Evolutionary conservation across 1,140 invertebrate genomes (phyloP).

Genomic region (Palaemon carinicauda): DNA sequence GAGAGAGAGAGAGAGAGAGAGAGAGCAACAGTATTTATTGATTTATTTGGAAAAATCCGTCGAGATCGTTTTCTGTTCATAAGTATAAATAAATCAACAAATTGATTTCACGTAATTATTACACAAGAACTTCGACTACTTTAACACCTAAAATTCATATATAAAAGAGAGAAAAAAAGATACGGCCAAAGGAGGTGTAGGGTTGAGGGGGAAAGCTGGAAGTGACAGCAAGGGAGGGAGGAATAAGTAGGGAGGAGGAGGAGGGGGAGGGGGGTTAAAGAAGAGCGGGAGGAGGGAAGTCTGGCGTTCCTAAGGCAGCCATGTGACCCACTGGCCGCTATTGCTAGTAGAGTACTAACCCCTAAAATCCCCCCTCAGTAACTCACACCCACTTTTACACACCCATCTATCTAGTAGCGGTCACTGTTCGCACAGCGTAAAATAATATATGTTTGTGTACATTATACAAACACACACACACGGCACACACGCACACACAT

Average conservation of each 20-base stretch:
- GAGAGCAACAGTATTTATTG: not conserved
- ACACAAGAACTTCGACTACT: too few species aligned
- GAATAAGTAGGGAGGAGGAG: not conserved
- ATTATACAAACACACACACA: too few species aligned
- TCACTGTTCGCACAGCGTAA: too few species aligned
- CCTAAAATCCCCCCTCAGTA: not conserved
- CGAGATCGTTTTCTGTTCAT: too few species aligned
- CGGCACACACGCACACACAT: too few species aligned
- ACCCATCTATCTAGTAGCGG: not conserved
- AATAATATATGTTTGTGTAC: too few species aligned
- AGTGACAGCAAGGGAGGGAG: not conserved
- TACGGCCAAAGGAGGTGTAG: not conserved
- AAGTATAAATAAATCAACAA: too few species aligned
- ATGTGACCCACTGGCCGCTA: slow-evolving; percentile 39
- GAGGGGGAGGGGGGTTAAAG: not conserved
- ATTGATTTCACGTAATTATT: too few species aligned
- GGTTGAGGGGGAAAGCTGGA: not conserved
- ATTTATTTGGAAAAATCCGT: not conserved
- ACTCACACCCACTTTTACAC: not conserved
- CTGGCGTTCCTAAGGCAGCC: not conserved
- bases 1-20: slow-evolving; percentile 27
- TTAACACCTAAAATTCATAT: too few species aligned
- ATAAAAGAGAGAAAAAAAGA: not conserved
- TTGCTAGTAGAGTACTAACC: not conserved
- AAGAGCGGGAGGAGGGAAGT: not conserved